Base-by-base conservation (phyloP, 2,888 invertebrate species). In the Eubasilissa splendida region DNA sequence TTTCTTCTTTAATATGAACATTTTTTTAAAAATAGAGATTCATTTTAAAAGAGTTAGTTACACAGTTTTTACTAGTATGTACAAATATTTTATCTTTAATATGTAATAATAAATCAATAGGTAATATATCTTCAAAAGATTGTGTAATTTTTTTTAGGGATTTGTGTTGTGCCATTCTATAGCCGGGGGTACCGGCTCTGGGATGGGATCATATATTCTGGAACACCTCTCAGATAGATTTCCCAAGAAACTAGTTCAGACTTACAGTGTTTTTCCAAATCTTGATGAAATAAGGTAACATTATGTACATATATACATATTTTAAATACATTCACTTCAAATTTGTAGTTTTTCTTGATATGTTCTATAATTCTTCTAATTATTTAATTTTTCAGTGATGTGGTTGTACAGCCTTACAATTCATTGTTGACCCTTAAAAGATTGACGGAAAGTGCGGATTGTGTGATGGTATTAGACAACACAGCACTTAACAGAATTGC, bases 251-350 rank as follows among this genome's bases (percentile, higher is more conserved):
- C 89, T 99, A 56, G 96, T 99, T 58, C 97, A 99, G 90, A 99
- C 99, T 0, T 99, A 99, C 89, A 99, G 99, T 86, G 99, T 99
- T 3, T 99, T 99, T 87, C 99, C 99, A 0, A 99, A 99, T 89
- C 95, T 97, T 87, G 97, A 97, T 90, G 97, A 97, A 91, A 96
- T 96, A 86, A 96, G 95, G 94, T 94, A 86, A 84, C 50, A 52
- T 50, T 60, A 31, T 22, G 11, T 42, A 65, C 33, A 12, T 33
- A 33, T 33, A 65, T 65, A 12, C 33, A 33, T 33, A 33, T 33
- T 65, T 65, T 33, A 22, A 65, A 65, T 65, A 42, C 7, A 42
- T 7, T 2, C 42, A 42, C 3, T 5, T 42, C 7, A 42, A 42
- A 42, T 42, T 42, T 42, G 42, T 42, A 42, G 4, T 42, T 42